Evolutionary conservation across 2,113 vertebrate species (phyloP).

Genomic region (Ciconia stormi): DNA sequence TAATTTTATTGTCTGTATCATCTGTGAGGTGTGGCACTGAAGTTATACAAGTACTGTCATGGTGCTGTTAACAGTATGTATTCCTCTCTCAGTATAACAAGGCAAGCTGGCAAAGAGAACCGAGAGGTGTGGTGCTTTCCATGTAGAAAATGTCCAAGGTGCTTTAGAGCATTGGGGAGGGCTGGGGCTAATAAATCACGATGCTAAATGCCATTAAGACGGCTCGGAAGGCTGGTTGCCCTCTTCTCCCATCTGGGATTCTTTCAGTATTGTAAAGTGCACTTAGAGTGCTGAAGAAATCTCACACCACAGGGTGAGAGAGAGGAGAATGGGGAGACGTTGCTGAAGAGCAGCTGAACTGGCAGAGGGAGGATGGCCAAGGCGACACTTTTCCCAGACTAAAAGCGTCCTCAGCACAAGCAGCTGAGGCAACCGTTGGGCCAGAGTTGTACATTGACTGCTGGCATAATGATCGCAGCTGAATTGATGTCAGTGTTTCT

Average conservation of each 20-base stretch:
- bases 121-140: background rate
- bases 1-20: background rate
- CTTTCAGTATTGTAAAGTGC: background rate
- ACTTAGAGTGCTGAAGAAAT: background rate
- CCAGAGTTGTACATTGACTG: accelerated
- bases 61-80: background rate
- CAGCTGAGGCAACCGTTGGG: too few species aligned
- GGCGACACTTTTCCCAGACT: background rate
- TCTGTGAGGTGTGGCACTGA: background rate
- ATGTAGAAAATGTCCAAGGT: background rate
- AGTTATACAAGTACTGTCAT: background rate
- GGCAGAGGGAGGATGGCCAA: background rate
- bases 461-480: background rate
- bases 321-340: background rate
- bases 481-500: background rate
- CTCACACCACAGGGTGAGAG: background rate
- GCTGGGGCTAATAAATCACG: background rate
- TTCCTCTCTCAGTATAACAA: background rate
- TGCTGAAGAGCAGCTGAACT: background rate
- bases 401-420: background rate
- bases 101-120: background rate
- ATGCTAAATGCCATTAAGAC: background rate
- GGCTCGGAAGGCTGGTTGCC: background rate
- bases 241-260: background rate
- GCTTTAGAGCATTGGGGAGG: too few species aligned